phyloP scores from a whole-genome alignment of 2,113 vertebrate genomes.

The Ceuthmochares aereus region DNA sequence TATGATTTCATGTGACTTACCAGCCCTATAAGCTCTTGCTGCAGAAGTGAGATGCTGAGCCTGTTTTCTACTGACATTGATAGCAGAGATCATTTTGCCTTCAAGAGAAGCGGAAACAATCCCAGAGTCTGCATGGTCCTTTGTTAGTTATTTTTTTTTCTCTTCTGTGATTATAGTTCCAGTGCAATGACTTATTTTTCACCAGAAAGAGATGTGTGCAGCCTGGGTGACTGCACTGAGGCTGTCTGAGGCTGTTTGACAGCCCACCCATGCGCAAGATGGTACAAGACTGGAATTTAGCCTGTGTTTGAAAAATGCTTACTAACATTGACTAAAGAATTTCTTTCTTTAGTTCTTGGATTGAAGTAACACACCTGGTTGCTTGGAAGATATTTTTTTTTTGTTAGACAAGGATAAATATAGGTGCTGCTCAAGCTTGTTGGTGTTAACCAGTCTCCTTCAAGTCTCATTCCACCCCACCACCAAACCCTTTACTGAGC shows the following conservation, averaged over 20 bases:
- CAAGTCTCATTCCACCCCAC: accelerated
- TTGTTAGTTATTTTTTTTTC: background rate
- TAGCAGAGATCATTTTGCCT: background rate
- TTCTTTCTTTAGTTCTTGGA: background rate
- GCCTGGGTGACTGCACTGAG: background rate
- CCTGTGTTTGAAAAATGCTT: background rate
- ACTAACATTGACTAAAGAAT: background rate
- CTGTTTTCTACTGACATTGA: background rate
- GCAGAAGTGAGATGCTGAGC: background rate
- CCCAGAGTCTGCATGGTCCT: background rate
- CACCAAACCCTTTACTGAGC: background rate
- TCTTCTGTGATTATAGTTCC: background rate
- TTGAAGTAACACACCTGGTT: background rate
- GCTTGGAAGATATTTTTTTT: background rate
- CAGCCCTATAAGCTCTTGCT: background rate
- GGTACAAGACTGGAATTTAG: background rate
- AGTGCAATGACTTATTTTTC: background rate
- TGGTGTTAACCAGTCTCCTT: background rate
- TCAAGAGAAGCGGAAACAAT: background rate
- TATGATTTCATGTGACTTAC: background rate
- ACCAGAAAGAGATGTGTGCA: background rate
- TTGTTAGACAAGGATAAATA: background rate
- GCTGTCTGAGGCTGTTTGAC: background rate
- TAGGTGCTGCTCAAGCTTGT: background rate
- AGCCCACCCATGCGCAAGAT: too few relatives aligned